phyloP scores from a whole-genome alignment of 2,797 vertebrate genomes.

The Gambusia yucatana region DNA sequence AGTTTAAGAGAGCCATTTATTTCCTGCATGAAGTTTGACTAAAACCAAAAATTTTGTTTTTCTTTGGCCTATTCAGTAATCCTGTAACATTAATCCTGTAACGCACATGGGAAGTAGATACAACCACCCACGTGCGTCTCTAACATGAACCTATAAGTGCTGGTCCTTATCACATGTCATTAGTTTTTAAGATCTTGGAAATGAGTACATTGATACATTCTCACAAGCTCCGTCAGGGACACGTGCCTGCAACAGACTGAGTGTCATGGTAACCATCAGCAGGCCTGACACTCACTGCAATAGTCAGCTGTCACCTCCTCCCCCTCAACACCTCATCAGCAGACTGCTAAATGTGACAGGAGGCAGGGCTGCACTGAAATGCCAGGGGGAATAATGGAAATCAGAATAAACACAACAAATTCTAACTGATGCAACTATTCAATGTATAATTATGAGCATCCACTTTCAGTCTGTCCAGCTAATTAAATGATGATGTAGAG shows the following conservation, averaged over 20 bases:
- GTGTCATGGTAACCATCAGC: conserved; percentile 75
- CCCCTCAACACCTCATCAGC: conserved; percentile 53
- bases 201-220: neutral
- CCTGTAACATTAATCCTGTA: no score
- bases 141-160: neutral
- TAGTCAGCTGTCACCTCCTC: conserved; percentile 70
- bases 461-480: neutral
- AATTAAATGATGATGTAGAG: neutral
- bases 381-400: neutral
- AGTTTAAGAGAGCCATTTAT: no score
- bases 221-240: conserved; percentile 35
- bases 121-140: neutral
- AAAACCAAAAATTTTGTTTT: neutral
- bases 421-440: neutral
- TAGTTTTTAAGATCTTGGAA: neutral
- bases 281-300: conserved; percentile 61
- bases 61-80: no score
- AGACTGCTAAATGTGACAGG: conserved; percentile 40
- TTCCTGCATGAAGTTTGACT: no score
- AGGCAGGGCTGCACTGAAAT: neutral
- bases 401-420: neutral
- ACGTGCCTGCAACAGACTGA: conserved; percentile 63
- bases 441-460: neutral
- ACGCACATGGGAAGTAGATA: neutral
- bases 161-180: neutral